These are phyloP conservation scores for Trachythela sp. DNA, from an alignment of 64 coral and sea anemone genomes.

Conservation along the genomic window DNA sequence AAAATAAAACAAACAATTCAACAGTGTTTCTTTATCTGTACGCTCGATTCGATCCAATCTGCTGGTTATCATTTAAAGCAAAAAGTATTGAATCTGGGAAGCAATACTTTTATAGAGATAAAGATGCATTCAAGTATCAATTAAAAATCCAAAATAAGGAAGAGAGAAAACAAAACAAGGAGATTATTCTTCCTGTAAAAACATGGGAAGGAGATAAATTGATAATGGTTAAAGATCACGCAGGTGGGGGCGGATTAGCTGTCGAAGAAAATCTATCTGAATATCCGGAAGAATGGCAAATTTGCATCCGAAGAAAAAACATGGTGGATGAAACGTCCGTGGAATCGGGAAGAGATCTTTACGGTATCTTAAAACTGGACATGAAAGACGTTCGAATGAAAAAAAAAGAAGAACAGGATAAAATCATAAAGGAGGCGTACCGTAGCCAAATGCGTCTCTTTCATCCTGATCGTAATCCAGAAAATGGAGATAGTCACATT, in stretches of 20 bases:
- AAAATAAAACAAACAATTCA: background rate
- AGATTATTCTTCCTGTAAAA: background rate
- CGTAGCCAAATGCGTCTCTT: background rate
- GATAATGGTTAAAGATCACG: background rate
- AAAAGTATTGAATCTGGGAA: constrained; percentile 8
- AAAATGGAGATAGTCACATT: background rate
- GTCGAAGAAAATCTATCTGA: background rate
- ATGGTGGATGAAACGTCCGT: constrained; percentile 7
- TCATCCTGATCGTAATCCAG: background rate
- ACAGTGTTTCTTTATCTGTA: background rate
- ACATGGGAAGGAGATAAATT: background rate
- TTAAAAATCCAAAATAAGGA: background rate
- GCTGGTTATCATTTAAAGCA: background rate
- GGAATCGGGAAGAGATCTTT: constrained; percentile 17
- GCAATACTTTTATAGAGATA: constrained; percentile 15
- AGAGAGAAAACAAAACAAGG: constrained; percentile 7
- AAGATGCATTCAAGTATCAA: background rate
- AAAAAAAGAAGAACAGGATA: constrained; percentile 3
- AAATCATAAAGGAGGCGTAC: background rate
- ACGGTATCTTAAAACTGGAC: constrained; percentile 35
- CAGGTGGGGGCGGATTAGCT: background rate
- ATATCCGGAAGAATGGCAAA: constrained; percentile 19
- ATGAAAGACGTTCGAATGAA: constrained; percentile 35
- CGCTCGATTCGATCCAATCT: background rate
- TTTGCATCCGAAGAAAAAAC: constrained; percentile 33